Evolutionary conservation across 2,113 vertebrate species (phyloP), one percentile per base, ranked within the genome.

Genomic region (Thymallus thymallus): DNA sequence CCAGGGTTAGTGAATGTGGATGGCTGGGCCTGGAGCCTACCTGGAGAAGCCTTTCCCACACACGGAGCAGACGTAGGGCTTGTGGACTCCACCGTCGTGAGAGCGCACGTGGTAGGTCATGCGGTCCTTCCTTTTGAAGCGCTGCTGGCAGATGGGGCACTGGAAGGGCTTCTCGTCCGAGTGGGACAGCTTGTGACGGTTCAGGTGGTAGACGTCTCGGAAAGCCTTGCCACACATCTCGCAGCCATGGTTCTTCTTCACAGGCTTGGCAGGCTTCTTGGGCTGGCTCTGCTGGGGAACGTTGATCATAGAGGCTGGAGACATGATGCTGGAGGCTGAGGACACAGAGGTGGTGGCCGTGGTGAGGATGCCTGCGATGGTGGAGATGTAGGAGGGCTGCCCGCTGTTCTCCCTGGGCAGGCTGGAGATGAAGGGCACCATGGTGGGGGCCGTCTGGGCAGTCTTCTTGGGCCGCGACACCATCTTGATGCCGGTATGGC

Each of bases 101-200:
- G 97, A 98, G 91, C 96, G 96, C 86, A 98, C 98, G n/a, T 99
- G 98, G 91, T 99, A 98, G 84, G 97, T 98, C 97, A 99, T 99
- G 60, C 97, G 94, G 90, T 99, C 98, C 94, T 99, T 99, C 74
- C 98, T 93, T 88, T 99, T 99, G 92, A 99, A 99, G 85, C 97
- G 96, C 86, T 99, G 97, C 87, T 99, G 97, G 89, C 98, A 99
- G 89, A 98, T 96, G 18, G 96, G 98, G 85, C 97, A 99, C 89
- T 99, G 96, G 12, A 99, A 99, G 18, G 98, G 98, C 87, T 98
- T 99, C 86, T 99, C 98, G 0, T 99, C 98, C 0, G 98, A 99
- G 86, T 99, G 98, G 77, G 98, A 99, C 75, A 99, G 92, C 96
- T 99, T 99, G 94, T 99, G 98, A 82, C 98, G 87, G 84, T 98